phyloP scores from a whole-genome alignment of 2,888 invertebrate genomes.

The Orthosia gracilis region DNA sequence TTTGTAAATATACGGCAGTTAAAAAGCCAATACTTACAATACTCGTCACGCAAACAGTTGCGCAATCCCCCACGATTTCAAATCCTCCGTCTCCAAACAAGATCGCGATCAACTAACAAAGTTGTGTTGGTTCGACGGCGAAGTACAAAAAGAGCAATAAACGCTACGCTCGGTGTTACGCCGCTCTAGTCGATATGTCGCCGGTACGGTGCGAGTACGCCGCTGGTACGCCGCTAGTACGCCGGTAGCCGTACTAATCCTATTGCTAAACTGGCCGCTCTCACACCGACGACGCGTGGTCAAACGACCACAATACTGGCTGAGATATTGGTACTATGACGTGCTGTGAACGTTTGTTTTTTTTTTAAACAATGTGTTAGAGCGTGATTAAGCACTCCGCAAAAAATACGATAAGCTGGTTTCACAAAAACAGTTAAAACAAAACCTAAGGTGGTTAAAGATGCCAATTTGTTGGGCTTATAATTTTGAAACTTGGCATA shows the following conservation, averaged over 20 bases:
- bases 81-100: slow-evolving; percentile 2
- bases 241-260: slow-evolving; percentile 45
- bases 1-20: too few relatives aligned
- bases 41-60: background rate
- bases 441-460: too few relatives aligned
- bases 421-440: too few relatives aligned
- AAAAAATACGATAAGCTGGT: too few relatives aligned
- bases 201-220: background rate
- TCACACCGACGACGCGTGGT: slow-evolving; percentile 58
- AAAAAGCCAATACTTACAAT: background rate
- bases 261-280: slow-evolving; percentile 39
- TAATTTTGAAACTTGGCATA: too few relatives aligned
- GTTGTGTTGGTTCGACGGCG: slow-evolving; percentile 34
- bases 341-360: background rate
- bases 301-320: background rate
- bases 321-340: background rate
- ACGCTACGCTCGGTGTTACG: slow-evolving; percentile 41
- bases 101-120: slow-evolving; percentile 46
- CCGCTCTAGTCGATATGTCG: background rate
- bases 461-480: too few relatives aligned
- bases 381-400: too few relatives aligned
- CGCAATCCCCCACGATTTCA: background rate
- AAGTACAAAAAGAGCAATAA: slow-evolving; percentile 48
- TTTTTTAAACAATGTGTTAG: background rate
- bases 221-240: slow-evolving; percentile 2